Evolutionary conservation across 2,113 vertebrate genomes (phyloP).

Genomic region (Laticauda laticaudata): DNA sequence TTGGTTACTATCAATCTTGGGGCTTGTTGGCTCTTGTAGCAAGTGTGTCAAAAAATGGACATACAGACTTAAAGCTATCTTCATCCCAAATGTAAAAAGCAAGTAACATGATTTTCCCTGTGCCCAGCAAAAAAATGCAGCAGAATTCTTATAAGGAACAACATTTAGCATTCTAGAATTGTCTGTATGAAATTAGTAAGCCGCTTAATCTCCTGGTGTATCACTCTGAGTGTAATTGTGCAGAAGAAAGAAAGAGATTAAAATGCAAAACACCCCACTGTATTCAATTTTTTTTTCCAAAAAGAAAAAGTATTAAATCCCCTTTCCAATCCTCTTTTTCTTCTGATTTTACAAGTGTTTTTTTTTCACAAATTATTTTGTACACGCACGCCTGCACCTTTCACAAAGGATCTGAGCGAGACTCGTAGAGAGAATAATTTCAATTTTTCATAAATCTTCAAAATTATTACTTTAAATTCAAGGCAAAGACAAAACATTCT

Average conservation of each 20-base stretch:
- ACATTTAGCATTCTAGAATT: constrained; percentile 52
- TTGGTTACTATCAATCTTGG: not conserved
- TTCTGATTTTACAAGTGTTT: constrained; percentile 69
- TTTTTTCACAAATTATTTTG: constrained; percentile 39
- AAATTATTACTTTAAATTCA: constrained; percentile 76
- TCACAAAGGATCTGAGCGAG: constrained; percentile 56
- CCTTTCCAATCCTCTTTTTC: constrained; percentile 54
- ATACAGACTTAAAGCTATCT: not conserved
- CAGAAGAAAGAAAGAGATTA: constrained; percentile 71
- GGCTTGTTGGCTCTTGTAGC: not conserved
- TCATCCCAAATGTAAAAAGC: constrained; percentile 7
- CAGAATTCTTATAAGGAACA: constrained; percentile 43
- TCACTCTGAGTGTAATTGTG: constrained; percentile 74
- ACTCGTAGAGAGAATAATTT: constrained; percentile 66
- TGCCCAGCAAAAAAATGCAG: constrained; percentile 11
- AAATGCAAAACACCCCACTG: constrained; percentile 71
- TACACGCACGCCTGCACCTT: constrained; percentile 35
- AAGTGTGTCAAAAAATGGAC: not conserved
- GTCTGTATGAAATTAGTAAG: constrained; percentile 63
- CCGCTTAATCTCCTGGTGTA: constrained; percentile 66
- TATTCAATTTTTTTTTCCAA: constrained; percentile 56
- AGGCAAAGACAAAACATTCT: constrained; percentile 71
- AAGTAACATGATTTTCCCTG: not conserved
- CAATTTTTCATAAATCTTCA: constrained; percentile 71
- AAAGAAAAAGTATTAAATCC: constrained; percentile 60